Evolutionary conservation across 1,140 invertebrate genomes (phyloP).

Genomic region (Telenomus remus): DNA sequence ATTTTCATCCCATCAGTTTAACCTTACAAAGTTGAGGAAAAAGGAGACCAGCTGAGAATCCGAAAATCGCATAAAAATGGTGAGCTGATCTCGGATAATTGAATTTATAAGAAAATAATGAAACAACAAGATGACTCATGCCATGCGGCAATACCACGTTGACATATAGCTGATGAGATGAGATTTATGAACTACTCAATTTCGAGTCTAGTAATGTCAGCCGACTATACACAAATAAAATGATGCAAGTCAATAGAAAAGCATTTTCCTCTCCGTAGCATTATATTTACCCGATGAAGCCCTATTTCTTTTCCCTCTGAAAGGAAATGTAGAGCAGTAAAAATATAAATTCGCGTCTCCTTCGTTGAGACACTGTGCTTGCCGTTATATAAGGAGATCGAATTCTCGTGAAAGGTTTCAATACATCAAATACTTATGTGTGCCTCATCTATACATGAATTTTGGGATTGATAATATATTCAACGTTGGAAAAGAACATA

Average conservation of each 20-base stretch:
- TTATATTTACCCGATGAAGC: slow-evolving; percentile 59
- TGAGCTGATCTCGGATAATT: slow-evolving; percentile 8
- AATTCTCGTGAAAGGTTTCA: slow-evolving; percentile 53
- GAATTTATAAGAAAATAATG: slow-evolving; percentile 13
- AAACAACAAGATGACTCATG: slow-evolving; percentile 23
- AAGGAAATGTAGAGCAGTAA: slow-evolving; percentile 55
- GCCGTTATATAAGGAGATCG: slow-evolving; percentile 48
- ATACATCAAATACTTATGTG: slow-evolving; percentile 51
- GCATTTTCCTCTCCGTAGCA: slow-evolving; percentile 52
- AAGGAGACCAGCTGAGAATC: too few species aligned
- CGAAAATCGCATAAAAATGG: neutral
- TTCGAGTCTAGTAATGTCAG: slow-evolving; percentile 50
- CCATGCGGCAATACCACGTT: slow-evolving; percentile 34
- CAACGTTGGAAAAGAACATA: too few species aligned
- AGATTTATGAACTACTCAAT: slow-evolving; percentile 54
- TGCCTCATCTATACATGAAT: slow-evolving; percentile 37
- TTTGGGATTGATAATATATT: slow-evolving; percentile 44
- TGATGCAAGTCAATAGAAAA: slow-evolving; percentile 56
- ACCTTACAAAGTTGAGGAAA: too few species aligned
- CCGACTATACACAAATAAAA: slow-evolving; percentile 56
- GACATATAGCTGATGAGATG: slow-evolving; percentile 38
- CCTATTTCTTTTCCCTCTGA: slow-evolving; percentile 51
- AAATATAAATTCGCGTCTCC: slow-evolving; percentile 55
- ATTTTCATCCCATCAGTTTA: too few species aligned
- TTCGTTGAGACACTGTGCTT: slow-evolving; percentile 50